Evolutionary conservation across 2,797 vertebrate species (phyloP).

Genomic region (Botia kubotai): DNA sequence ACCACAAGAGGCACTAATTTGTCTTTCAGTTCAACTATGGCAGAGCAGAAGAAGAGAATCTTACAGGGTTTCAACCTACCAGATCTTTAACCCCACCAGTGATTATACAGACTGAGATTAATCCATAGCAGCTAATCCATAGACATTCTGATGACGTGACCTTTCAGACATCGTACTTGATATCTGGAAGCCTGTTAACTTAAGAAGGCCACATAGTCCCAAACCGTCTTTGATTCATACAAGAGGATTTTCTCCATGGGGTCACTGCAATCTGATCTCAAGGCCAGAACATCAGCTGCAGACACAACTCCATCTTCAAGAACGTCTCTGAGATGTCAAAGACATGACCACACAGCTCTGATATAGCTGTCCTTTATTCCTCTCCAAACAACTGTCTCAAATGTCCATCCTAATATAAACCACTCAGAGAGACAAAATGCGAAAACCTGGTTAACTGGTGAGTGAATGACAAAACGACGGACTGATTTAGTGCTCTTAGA

Average conservation of each 20-base stretch:
- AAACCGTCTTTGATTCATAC: conserved; percentile 58
- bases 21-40: background rate
- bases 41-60: background rate
- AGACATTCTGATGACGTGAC: background rate
- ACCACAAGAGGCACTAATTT: background rate
- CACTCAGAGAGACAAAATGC: background rate
- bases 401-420: conserved; percentile 53
- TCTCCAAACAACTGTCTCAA: conserved; percentile 50
- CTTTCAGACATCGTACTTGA: conserved; percentile 20
- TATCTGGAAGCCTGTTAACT: conserved; percentile 37
- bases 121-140: background rate
- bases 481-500: conserved; percentile 42
- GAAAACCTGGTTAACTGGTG: conserved; percentile 43
- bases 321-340: conserved; percentile 67
- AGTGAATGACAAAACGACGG: conserved; percentile 43
- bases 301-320: conserved; percentile 55
- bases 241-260: conserved; percentile 65
- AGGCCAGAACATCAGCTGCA: conserved; percentile 51
- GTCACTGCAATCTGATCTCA: conserved; percentile 70
- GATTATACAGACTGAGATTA: too few relatives aligned
- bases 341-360: conserved; percentile 66
- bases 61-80: background rate
- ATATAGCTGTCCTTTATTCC: conserved; percentile 68
- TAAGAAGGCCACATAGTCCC: conserved; percentile 54
- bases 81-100: background rate